Evolutionary conservation across 37 sponge, comb jelly and placozoan genomes (phyloP).

Genomic region (Geodia barretti): DNA sequence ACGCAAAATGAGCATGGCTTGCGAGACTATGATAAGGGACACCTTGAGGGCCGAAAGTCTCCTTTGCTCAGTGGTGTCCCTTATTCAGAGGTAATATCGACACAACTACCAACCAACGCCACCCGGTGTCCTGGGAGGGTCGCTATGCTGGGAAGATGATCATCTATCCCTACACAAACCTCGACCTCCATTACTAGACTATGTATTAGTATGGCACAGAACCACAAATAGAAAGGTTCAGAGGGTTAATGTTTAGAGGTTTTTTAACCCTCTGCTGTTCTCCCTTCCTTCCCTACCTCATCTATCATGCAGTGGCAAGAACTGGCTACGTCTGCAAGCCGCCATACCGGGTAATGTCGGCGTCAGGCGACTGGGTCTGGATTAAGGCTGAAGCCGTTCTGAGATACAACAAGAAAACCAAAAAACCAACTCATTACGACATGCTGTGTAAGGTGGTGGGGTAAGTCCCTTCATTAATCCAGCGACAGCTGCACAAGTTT

Average conservation of each 20-base stretch:
- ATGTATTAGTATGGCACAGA: background rate
- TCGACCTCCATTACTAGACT: background rate
- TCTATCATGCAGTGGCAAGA: conserved; percentile 33
- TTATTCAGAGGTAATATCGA: too few relatives aligned
- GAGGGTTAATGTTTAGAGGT: too few relatives aligned
- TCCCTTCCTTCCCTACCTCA: background rate
- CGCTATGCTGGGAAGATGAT: conserved; percentile 59
- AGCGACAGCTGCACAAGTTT: too few relatives aligned
- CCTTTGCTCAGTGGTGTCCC: too few relatives aligned
- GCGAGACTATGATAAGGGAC: too few relatives aligned
- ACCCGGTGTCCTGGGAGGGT: conserved; percentile 69
- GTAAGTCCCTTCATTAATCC: too few relatives aligned
- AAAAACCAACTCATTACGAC: conserved; percentile 31
- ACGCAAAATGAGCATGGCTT: too few relatives aligned
- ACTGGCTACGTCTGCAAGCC: conserved; percentile 61
- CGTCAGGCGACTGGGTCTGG: conserved; percentile 72
- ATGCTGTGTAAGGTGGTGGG: conserved; percentile 47
- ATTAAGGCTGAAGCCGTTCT: conserved; percentile 52
- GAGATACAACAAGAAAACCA: conserved; percentile 52
- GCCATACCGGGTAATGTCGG: conserved; percentile 53
- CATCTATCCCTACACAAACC: conserved; percentile 67
- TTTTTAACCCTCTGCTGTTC: background rate
- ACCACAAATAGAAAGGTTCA: too few relatives aligned
- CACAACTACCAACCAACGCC: conserved; percentile 37
- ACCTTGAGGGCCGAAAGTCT: background rate